Percentiles rank a stretch among this genome's conserved stretches.
These are phyloP conservation scores for Oceanites oceanicus DNA, from an alignment of 2,113 vertebrate species.

Conservation along the genomic window DNA sequence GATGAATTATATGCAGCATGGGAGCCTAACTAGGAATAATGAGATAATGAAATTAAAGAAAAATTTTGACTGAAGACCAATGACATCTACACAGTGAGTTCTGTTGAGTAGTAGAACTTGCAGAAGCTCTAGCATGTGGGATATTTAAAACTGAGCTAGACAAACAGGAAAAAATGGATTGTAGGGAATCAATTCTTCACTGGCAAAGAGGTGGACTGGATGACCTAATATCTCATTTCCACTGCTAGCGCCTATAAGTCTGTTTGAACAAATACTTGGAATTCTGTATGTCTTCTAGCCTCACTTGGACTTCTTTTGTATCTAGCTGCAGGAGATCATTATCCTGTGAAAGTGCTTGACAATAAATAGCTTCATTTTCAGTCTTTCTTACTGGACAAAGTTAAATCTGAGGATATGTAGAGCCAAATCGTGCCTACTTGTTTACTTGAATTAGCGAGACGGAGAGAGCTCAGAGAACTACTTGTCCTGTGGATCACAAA, in stretches of 20 bases:
- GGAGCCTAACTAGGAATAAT: neutral
- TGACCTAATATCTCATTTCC: neutral
- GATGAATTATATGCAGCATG: neutral
- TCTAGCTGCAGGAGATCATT: neutral
- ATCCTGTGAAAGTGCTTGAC: neutral
- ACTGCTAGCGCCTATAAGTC: neutral
- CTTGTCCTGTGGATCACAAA: neutral
- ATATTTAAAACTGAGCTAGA: neutral
- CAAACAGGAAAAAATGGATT: neutral
- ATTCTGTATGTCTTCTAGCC: neutral
- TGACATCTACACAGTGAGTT: neutral
- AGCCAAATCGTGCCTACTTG: neutral
- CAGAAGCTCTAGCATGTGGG: neutral
- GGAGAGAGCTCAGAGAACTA: neutral
- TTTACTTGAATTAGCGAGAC: neutral
- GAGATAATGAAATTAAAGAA: neutral
- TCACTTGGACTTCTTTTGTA: neutral
- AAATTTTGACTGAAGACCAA: neutral
- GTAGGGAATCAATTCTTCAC: neutral
- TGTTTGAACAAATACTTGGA: constrained; percentile 5
- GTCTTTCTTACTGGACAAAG: neutral
- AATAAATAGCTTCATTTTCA: neutral
- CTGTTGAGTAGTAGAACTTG: neutral
- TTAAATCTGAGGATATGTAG: neutral
- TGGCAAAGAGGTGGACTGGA: neutral